Percentiles rank a stretch among this genome's conserved stretches.
These are phyloP conservation scores for Fundulus diaphanus DNA, from an alignment of 2,797 vertebrate species.

Conservation along the genomic window DNA sequence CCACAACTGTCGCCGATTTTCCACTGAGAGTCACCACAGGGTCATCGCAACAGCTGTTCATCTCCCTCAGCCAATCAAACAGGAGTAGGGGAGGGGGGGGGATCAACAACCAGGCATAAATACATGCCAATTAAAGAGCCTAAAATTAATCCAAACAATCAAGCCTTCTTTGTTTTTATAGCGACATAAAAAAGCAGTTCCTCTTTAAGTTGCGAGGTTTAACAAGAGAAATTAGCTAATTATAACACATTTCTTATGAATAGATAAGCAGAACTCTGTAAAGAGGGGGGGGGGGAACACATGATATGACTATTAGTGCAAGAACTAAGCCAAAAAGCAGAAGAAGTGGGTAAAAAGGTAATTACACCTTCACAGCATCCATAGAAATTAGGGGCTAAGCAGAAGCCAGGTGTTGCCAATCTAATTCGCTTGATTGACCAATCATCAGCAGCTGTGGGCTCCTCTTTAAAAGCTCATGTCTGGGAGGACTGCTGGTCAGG, in stretches of 20 bases:
- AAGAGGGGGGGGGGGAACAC: no score
- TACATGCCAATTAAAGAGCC: conserved; percentile 64
- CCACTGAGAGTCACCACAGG: conserved; percentile 56
- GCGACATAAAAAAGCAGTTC: conserved; percentile 1
- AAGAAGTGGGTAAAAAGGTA: not conserved
- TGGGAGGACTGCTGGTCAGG: not conserved
- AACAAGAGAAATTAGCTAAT: not conserved
- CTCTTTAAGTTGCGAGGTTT: not conserved
- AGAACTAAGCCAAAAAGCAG: not conserved
- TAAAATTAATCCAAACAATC: conserved; percentile 67
- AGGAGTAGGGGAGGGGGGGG: conserved; percentile 39
- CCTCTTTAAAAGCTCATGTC: not conserved
- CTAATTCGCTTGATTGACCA: not conserved
- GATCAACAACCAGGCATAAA: conserved; percentile 61
- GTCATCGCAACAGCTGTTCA: conserved; percentile 72
- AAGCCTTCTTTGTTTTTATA: conserved; percentile 38
- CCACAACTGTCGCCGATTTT: conserved; percentile 46
- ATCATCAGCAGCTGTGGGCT: conserved; percentile 7
- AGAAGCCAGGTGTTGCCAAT: conserved; percentile 9
- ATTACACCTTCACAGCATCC: not conserved
- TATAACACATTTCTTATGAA: not conserved
- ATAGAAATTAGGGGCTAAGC: not conserved
- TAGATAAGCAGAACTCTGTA: not conserved
- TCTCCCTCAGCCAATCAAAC: conserved; percentile 65
- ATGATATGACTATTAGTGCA: not conserved